phyloP scores from a whole-genome alignment of 2,797 vertebrate genomes.

The Orientallactaga sibirica region DNA sequence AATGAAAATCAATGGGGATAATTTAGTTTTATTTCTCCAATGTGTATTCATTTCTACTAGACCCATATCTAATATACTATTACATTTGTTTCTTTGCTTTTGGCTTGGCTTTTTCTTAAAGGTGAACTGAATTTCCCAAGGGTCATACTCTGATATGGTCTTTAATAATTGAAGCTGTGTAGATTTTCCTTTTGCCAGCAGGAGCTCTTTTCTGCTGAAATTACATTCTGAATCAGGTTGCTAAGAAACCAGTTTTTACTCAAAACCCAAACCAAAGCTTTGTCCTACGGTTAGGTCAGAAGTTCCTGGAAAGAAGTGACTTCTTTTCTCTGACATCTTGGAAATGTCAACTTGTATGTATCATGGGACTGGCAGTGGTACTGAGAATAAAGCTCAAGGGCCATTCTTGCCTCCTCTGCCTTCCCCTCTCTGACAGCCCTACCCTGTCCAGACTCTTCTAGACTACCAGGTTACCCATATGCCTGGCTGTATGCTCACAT shows the following conservation, averaged over 20 bases:
- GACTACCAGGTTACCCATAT: not conserved
- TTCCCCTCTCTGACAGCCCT: not conserved
- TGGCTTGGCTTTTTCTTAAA: slow-evolving; percentile 64
- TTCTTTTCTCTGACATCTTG: slow-evolving; percentile 27
- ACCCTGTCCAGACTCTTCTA: not conserved
- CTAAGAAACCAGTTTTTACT: slow-evolving; percentile 71
- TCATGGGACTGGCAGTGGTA: not conserved
- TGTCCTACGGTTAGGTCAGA: slow-evolving; percentile 34
- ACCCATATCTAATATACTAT: not conserved
- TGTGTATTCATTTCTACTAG: not conserved
- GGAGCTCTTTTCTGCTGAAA: slow-evolving; percentile 49
- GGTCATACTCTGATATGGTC: slow-evolving; percentile 15
- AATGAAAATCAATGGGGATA: slow-evolving; percentile 8
- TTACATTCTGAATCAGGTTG: slow-evolving; percentile 65
- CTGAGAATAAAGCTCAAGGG: not conserved
- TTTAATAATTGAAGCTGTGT: slow-evolving; percentile 64
- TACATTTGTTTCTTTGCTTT: slow-evolving; percentile 55
- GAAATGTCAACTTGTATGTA: not conserved
- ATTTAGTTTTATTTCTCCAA: slow-evolving; percentile 17
- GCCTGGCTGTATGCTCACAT: not conserved
- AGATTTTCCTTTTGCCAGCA: slow-evolving; percentile 37
- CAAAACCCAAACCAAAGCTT: slow-evolving; percentile 52
- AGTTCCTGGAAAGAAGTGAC: slow-evolving; percentile 35
- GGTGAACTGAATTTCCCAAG: slow-evolving; percentile 57
- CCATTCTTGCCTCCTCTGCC: not conserved